Evolutionary conservation across 1,140 invertebrate genomes (phyloP).

Genomic region (Sipha flava): DNA sequence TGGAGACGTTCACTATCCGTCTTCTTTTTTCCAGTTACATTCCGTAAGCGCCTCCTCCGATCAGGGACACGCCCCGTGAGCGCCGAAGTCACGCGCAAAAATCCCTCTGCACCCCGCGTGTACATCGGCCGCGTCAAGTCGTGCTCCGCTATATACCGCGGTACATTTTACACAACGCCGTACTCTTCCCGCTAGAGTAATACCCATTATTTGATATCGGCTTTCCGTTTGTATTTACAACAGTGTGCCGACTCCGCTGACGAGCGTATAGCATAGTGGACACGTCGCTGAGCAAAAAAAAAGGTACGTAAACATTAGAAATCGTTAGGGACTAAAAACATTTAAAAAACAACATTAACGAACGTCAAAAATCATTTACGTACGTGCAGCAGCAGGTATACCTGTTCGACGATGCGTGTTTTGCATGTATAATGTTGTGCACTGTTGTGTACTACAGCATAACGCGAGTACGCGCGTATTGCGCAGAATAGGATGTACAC

Average conservation of each 20-base stretch:
- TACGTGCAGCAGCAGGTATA: too few species aligned
- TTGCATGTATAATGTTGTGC: too few species aligned
- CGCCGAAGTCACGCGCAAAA: neutral
- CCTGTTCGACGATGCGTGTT: too few species aligned
- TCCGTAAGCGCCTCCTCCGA: neutral
- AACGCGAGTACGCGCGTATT: too few species aligned
- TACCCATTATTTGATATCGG: neutral
- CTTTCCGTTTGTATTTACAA: neutral
- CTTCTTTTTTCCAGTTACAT: neutral
- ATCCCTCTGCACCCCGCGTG: constrained; percentile 14
- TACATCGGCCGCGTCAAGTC: neutral
- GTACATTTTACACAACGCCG: neutral
- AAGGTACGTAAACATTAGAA: neutral
- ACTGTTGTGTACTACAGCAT: too few species aligned
- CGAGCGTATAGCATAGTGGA: neutral
- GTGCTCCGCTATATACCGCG: neutral
- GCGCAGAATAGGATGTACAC: too few species aligned
- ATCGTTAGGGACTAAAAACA: neutral
- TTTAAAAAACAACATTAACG: too few species aligned
- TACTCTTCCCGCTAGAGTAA: neutral
- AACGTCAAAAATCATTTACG: too few species aligned
- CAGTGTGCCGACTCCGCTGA: neutral
- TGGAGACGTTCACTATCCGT: neutral
- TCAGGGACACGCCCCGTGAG: neutral
- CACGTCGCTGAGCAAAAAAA: neutral